A percentile compares a stretch with the other conserved stretches of the same genome.
These are phyloP conservation scores for Pedetes capensis DNA, from an alignment of 2,113 vertebrate genomes.

Conservation along the genomic window DNA sequence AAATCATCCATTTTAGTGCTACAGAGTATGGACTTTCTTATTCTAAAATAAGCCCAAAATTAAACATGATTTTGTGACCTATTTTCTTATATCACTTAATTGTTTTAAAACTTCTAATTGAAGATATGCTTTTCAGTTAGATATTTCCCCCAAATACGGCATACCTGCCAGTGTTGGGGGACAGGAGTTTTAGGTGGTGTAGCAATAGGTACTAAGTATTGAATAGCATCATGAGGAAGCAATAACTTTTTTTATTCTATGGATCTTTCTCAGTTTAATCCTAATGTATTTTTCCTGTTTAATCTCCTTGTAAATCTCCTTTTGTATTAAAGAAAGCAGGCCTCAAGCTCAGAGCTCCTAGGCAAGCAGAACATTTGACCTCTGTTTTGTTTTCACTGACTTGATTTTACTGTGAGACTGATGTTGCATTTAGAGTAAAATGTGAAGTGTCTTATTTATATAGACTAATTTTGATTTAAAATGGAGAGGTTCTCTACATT, in stretches of 20 bases:
- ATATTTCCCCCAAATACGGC: background rate
- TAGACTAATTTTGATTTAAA: slow-evolving; percentile 12
- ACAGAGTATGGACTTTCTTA: background rate
- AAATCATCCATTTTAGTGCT: background rate
- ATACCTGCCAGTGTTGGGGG: background rate
- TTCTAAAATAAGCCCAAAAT: background rate
- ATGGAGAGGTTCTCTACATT: background rate
- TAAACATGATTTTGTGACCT: slow-evolving; percentile 32
- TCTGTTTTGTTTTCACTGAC: slow-evolving; percentile 26
- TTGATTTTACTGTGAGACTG: slow-evolving; percentile 50
- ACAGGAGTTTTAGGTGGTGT: background rate
- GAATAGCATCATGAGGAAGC: background rate
- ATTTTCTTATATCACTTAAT: background rate
- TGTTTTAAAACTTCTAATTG: slow-evolving; percentile 21
- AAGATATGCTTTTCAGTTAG: slow-evolving; percentile 33
- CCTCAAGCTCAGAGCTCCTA: background rate
- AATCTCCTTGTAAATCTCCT: background rate
- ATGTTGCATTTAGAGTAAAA: slow-evolving; percentile 12
- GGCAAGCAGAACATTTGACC: background rate
- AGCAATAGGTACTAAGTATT: background rate
- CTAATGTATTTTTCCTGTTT: background rate
- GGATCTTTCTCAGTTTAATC: slow-evolving; percentile 28
- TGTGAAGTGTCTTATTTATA: background rate
- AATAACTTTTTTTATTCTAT: background rate
- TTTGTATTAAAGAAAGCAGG: slow-evolving; percentile 20